Evolutionary conservation across 2,113 vertebrate species (phyloP), one percentile per base, ranked within the genome.

Genomic region (Gila orcuttii): DNA sequence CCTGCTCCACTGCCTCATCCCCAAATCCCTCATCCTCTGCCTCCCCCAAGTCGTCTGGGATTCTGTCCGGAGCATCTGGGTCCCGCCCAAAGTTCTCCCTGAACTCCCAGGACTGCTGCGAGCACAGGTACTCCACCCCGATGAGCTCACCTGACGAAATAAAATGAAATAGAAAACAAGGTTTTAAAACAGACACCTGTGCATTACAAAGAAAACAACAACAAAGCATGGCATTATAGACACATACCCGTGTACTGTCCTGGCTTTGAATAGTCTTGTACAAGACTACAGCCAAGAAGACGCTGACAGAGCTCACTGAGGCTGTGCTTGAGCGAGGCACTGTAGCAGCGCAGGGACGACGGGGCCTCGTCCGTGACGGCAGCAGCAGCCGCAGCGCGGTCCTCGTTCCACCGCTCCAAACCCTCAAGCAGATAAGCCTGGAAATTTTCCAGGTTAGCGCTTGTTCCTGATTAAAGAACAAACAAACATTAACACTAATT

Each of bases 341-440:
- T 62, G 82, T 87, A 84, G 33, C 55, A 60, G 47, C 75, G 62
- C 60, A 84, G 86, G n/a, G 19, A 39, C 21, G 2, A 13, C 0
- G 64, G 31, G 4, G 28, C 50, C 1, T 19, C 62, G 0, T 15
- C 12, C 2, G 6, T 55, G 45, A 1, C 11, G 12, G 57, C 71
- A 3, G 79, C 68, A 31, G 78, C 83, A 4, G 78, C 83, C 0
- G 78, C 84, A 3, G 83, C 83, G 0, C 45, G 17, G 71, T 83
- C 79, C 79, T 85, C 47, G 1, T 87, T 88, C 47, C 79, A 88
- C 28, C 19, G 36, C 28, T 23, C 47, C 23, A 86, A 28, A 39
- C 73, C 84, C 28, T 28, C 28, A 28, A 28, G 28, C 28, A 28
- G 28, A 28, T 28, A 28, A 28, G 28, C 28, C 28, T 28, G 28